phyloP scores from a whole-genome alignment of 2,797 vertebrate genomes.

The Enteromius trimaculatus region DNA sequence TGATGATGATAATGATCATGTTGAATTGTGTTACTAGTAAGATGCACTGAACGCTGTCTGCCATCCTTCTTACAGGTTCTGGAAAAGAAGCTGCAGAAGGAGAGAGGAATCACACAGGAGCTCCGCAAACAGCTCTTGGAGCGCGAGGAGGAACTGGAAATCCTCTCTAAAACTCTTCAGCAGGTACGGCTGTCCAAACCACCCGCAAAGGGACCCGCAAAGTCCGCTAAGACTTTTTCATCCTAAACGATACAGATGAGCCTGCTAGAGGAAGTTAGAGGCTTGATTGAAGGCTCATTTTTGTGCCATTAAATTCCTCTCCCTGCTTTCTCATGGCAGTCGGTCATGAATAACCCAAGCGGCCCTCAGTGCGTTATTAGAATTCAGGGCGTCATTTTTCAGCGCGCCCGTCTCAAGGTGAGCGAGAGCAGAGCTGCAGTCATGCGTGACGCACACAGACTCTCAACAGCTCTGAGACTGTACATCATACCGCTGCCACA shows the following conservation, averaged over 20 bases:
- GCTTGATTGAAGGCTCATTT: conserved; percentile 45
- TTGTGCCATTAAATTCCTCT: conserved; percentile 1
- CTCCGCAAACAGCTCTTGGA: conserved; percentile 77
- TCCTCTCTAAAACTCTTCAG: conserved; percentile 72
- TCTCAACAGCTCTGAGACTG: not conserved
- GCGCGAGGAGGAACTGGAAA: conserved; percentile 75
- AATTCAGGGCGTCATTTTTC: conserved; percentile 43
- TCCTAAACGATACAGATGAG: conserved; percentile 4
- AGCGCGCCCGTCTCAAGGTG: conserved; percentile 41
- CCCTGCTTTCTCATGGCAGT: conserved; percentile 32
- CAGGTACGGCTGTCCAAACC: conserved; percentile 76
- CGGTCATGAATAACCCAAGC: conserved; percentile 51
- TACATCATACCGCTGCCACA: conserved; percentile 36
- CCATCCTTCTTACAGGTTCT: conserved; percentile 70
- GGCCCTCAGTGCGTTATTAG: conserved; percentile 25
- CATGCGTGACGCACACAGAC: not conserved
- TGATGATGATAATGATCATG: no score
- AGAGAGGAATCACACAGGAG: conserved; percentile 74
- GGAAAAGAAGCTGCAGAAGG: conserved; percentile 80
- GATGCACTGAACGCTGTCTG: conserved; percentile 7
- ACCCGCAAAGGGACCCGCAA: not conserved
- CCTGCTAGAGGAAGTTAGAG: not conserved
- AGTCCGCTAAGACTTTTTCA: not conserved
- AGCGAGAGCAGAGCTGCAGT: conserved; percentile 25
- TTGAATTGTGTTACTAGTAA: conserved; percentile 26